A percentile compares a stretch with the other conserved stretches of the same genome.
These are phyloP conservation scores for Eudemis profundana DNA, from an alignment of 2,888 invertebrate genomes.

Conservation along the genomic window DNA sequence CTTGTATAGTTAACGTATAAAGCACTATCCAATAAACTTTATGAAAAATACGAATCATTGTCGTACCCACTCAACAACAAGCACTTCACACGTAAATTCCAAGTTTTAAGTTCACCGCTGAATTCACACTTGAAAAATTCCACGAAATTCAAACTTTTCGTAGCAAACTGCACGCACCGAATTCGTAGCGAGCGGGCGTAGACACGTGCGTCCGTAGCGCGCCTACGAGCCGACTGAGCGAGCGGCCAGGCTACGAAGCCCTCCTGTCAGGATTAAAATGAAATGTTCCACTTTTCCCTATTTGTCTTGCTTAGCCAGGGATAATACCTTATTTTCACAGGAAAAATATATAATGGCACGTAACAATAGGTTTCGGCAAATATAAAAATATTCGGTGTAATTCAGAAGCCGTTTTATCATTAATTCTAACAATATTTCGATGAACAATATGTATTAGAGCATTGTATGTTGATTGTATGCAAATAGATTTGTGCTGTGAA, in stretches of 20 bases:
- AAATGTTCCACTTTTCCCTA: conserved; percentile 43
- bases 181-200: conserved; percentile 25
- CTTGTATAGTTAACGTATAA: conserved; percentile 27
- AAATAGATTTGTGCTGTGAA: not conserved
- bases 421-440: conserved; percentile 8
- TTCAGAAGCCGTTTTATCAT: conserved; percentile 3
- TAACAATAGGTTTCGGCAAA: conserved; percentile 39
- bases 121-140: not conserved
- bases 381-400: conserved; percentile 8
- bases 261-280: conserved; percentile 43
- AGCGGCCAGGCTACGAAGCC: conserved; percentile 15
- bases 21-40: conserved; percentile 39
- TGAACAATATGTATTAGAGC: too few species aligned
- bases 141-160: conserved; percentile 24
- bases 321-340: conserved; percentile 41
- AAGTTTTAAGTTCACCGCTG: conserved; percentile 5
- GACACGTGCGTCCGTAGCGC: conserved; percentile 36
- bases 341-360: conserved; percentile 36
- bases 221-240: conserved; percentile 42
- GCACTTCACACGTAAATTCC: conserved; percentile 7
- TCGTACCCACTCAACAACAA: conserved; percentile 7
- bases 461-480: too few species aligned
- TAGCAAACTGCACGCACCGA: conserved; percentile 9
- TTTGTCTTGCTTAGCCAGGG: conserved; percentile 43
- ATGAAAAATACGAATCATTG: conserved; percentile 33